Percentiles rank a stretch among this genome's conserved stretches.
These are phyloP conservation scores for Sceloporus tristichus DNA, from an alignment of 2,113 vertebrate genomes.

Conservation along the genomic window DNA sequence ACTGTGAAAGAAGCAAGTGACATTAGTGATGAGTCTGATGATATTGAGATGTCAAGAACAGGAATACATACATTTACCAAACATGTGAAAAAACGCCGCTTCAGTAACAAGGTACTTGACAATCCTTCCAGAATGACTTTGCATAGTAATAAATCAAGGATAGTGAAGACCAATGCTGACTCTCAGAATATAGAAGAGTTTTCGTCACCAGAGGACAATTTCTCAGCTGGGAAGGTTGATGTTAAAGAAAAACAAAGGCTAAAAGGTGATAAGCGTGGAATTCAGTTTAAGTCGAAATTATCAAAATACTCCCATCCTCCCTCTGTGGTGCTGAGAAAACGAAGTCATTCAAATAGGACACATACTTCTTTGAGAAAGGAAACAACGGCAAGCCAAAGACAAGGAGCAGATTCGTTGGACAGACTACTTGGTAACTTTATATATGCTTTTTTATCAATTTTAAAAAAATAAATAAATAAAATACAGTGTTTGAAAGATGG, in stretches of 20 bases:
- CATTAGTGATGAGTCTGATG: slow-evolving; percentile 90
- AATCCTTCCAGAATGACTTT: slow-evolving; percentile 29
- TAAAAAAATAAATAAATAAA: too few species aligned
- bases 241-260: slow-evolving; percentile 23
- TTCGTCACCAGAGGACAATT: slow-evolving; percentile 87
- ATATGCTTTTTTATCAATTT: too few species aligned
- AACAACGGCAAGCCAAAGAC: slow-evolving; percentile 38
- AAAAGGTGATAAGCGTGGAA: slow-evolving; percentile 54
- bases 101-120: not conserved
- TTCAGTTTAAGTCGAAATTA: slow-evolving; percentile 48
- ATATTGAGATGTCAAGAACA: slow-evolving; percentile 77
- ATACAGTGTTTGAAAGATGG: too few species aligned
- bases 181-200: slow-evolving; percentile 81
- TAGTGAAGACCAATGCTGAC: slow-evolving; percentile 28
- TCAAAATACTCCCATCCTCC: slow-evolving; percentile 24
- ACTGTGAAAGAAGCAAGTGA: slow-evolving; percentile 61
- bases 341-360: not conserved
- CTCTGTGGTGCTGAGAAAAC: slow-evolving; percentile 39
- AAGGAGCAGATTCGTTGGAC: slow-evolving; percentile 76
- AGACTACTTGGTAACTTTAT: slow-evolving; percentile 82
- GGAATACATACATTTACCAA: slow-evolving; percentile 42
- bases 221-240: slow-evolving; percentile 57
- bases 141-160: not conserved
- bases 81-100: slow-evolving; percentile 23
- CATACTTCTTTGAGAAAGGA: slow-evolving; percentile 43